Evolutionary conservation across 2,888 invertebrate species (phyloP), one percentile per base, ranked within the genome.

Genomic region (Cryptus viduatorius): DNA sequence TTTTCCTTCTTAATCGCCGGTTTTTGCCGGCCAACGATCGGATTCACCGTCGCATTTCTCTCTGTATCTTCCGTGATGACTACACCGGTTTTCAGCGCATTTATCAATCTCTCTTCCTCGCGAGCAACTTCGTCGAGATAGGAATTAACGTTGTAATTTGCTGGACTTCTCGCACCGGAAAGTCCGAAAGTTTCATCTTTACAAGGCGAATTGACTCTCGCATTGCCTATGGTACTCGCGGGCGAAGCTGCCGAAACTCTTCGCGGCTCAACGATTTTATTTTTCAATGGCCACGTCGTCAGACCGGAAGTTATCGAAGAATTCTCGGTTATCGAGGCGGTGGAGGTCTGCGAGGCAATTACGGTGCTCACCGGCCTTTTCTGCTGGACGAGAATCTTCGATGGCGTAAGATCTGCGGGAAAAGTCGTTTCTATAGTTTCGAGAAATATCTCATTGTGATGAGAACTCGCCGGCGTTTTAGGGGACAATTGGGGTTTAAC

Each of bases 61-160:
- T 85, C 77, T 12, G 68, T 46, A 79, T 95, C 95, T 85, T 95
- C 95, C 81, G 94, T 94, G 64, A 96, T 94, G 4, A 96, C 94
- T 42, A 95, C 95, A 14, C 97, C 97, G 37, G 97, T 97, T 90
- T 97, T 96, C 84, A 97, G 94, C 10, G 97, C 97, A 89, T 97
- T 96, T 88, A 97, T 96, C 85, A 97, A 94, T 73, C 97, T 95
- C 92, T 97, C 97, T 92, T 97, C 97, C 91, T 97, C 97, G 42
- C 96, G 95, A n/a, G 97, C 97, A 5, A 97, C 97, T 93, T 97
- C 96, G 86, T 96, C 95, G 79, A 96, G 94, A 84, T 95, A 95
- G 44, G 89, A 84, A 56, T 89, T 88, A 0, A 90, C 88, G 65
- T 89, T 87, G 75, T 89, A 89, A 76, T 88, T 89, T 4, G 85